These are phyloP conservation scores for Asbolus verrucosus DNA, from an alignment of 1,140 invertebrate species.

Conservation along the genomic window DNA sequence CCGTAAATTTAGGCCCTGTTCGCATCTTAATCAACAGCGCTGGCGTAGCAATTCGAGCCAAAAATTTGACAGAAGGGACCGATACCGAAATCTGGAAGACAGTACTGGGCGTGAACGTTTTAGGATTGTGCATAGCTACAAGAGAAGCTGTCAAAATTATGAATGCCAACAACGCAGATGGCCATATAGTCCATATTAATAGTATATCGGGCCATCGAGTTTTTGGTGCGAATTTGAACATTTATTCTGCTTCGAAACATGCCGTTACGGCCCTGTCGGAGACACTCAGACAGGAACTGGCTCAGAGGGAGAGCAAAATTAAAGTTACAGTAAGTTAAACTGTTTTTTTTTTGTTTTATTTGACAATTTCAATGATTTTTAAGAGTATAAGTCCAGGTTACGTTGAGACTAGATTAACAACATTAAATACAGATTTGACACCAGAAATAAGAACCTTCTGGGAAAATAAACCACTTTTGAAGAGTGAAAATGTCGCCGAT, in stretches of 20 bases:
- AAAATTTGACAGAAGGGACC: not conserved
- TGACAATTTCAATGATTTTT: not conserved
- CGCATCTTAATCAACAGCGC: not conserved
- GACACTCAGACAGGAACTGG: slow-evolving; percentile 68
- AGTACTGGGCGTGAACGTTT: no score
- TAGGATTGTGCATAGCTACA: no score
- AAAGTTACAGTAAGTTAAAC: slow-evolving; percentile 43
- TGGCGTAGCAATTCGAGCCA: not conserved
- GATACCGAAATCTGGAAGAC: not conserved
- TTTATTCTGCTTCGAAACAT: slow-evolving; percentile 73
- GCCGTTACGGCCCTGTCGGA: no score
- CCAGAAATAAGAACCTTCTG: not conserved
- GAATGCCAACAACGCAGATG: no score
- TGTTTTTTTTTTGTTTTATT: not conserved
- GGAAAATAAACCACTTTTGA: slow-evolving; percentile 54
- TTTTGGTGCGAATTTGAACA: slow-evolving; percentile 29
- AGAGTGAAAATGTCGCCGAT: slow-evolving; percentile 69
- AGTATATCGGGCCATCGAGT: not conserved
- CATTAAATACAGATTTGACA: not conserved
- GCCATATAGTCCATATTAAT: no score
- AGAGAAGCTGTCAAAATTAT: no score
- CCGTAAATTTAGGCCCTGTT: not conserved
- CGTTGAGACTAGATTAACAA: slow-evolving; percentile 1
- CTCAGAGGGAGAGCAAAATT: no score
- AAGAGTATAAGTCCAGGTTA: slow-evolving; percentile 5